A percentile compares a stretch with the other conserved stretches of the same genome.
Evolutionary conservation across 2,888 invertebrate genomes (phyloP).

Genomic region (Crepidodera aurea): DNA sequence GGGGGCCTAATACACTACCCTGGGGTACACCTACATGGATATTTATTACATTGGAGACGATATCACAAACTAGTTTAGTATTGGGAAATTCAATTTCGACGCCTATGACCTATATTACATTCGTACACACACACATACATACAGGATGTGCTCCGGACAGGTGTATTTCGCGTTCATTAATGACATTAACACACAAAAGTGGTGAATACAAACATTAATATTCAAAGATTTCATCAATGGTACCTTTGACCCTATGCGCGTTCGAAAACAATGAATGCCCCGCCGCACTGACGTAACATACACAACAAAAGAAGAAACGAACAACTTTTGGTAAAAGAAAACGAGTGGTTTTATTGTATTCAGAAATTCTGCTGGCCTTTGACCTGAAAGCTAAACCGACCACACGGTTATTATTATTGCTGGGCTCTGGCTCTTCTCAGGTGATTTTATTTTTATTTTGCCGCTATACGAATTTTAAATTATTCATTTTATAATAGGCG

Average conservation of each 20-base stretch:
- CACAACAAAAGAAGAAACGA: constrained; percentile 1
- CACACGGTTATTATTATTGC: constrained; percentile 1
- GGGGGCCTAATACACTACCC: no score
- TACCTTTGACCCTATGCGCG: constrained; percentile 22
- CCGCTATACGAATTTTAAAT: no score
- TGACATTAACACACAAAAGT: constrained; percentile 34
- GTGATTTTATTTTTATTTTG: not conserved
- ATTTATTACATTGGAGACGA: no score
- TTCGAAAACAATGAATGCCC: constrained; percentile 24
- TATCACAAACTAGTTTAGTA: no score
- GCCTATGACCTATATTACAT: constrained; percentile 14
- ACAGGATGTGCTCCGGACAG: constrained; percentile 33
- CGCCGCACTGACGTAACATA: constrained; percentile 7
- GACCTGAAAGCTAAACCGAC: constrained; percentile 18
- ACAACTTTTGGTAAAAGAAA: constrained; percentile 15
- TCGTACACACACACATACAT: not conserved
- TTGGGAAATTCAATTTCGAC: no score
- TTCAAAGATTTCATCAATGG: constrained; percentile 32
- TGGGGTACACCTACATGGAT: no score
- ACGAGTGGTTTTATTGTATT: constrained; percentile 19
- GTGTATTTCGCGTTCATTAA: constrained; percentile 31
- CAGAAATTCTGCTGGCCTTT: constrained; percentile 19
- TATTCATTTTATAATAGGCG: no score
- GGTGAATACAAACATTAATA: constrained; percentile 35
- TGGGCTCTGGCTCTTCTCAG: not conserved